Evolutionary conservation across 2,888 invertebrate genomes (phyloP).

Genomic region (Agrotis clavis): DNA sequence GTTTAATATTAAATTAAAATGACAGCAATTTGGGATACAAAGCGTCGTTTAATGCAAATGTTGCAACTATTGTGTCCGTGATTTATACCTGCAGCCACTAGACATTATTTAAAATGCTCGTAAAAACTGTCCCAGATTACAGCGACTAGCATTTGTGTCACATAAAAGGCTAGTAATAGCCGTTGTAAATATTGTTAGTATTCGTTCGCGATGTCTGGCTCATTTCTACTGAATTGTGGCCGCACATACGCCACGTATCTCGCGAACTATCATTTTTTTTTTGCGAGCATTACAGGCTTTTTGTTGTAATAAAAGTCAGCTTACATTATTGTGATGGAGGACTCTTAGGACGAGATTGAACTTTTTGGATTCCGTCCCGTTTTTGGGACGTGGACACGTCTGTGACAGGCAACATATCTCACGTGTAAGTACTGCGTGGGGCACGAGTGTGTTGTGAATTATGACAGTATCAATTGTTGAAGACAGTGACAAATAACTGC

Average conservation of each 20-base stretch:
- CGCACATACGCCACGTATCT: constrained; percentile 64
- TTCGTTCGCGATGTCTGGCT: constrained; percentile 68
- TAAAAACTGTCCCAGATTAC: constrained; percentile 82
- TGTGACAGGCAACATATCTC: constrained; percentile 45
- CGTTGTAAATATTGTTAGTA: constrained; percentile 76
- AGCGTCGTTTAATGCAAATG: constrained; percentile 80
- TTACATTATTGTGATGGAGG: constrained; percentile 64
- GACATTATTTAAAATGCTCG: constrained; percentile 80
- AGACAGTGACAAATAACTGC: constrained; percentile 54
- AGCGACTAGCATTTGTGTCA: constrained; percentile 76
- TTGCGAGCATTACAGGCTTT: constrained; percentile 58
- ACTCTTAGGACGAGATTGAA: constrained; percentile 59
- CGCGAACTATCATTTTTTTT: constrained; percentile 62
- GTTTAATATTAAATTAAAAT: constrained; percentile 79
- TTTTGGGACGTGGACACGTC: constrained; percentile 45
- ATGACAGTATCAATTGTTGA: constrained; percentile 47
- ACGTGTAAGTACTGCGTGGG: constrained; percentile 28
- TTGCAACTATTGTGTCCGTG: constrained; percentile 76
- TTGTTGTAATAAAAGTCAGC: constrained; percentile 65
- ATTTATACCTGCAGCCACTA: constrained; percentile 76
- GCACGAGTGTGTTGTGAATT: constrained; percentile 45
- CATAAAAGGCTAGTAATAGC: constrained; percentile 77
- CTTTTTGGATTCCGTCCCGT: constrained; percentile 47
- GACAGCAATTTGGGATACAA: constrained; percentile 76
- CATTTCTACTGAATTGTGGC: constrained; percentile 73